Base-by-base conservation (phyloP, 2,888 invertebrate genomes). In the Hydropsyche betteni region DNA sequence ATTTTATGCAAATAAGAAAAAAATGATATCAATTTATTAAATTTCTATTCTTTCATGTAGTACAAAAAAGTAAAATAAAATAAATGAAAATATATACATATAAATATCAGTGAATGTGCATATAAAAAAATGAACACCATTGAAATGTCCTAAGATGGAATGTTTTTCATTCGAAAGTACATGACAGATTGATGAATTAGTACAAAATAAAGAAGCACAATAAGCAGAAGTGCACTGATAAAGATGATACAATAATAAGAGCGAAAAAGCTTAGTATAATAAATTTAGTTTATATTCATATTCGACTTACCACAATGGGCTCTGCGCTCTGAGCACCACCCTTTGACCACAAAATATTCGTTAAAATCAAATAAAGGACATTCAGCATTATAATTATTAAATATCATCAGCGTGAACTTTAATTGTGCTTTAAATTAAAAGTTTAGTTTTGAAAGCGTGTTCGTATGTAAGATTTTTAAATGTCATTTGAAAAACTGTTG, bases 221-320 rank as follows among this genome's bases (percentile, higher is more conserved):
- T 12, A 64, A 61, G 61, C 61, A 7, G n/a, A 61, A 16, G 64
- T 58, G 36, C 64, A 36, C 36, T 36, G 36, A 34, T 34, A 36
- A 33, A 34, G 36, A 34, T 64, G 36, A 36, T 12, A 1, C 34
- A 64, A 61, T 16, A 61, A 61, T 16, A 70, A 36, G 7, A 58
- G 36, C 51, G 24, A 55, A 16, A 53, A 69, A 53, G 53, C 52
- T 36, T 24, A 33, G 4, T 16, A 58, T 72, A 51, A 69, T 44
- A 38, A 69, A 24, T 16, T 44, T 50, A 50, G 12, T 53, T 70
- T 24, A 70, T 58, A 24, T 24, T 16, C 16, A 58, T 53, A 6
- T 70, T 52, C 70, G 33, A 95, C 96, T 96, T 94, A 96, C 96
- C 93, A 96, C 95, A 87, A 96, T 96, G 85, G 96, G 96, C 90